These are phyloP conservation scores for Penaeus japonicus DNA, from an alignment of 1,140 invertebrate species.

Conservation along the genomic window DNA sequence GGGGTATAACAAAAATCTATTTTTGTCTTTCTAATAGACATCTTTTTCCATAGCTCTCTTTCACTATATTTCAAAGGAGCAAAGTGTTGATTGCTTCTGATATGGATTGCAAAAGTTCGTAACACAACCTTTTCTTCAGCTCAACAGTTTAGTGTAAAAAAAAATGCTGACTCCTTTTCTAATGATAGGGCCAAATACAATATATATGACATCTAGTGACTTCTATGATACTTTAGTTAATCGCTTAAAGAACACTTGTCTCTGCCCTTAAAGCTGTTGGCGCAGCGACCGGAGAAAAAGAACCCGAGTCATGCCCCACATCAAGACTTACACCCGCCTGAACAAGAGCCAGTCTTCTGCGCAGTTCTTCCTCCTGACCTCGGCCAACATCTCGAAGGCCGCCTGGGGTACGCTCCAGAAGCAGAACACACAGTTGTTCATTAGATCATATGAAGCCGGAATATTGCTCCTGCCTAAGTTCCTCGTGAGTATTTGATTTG, in stretches of 20 bases:
- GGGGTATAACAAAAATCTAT: too few relatives aligned
- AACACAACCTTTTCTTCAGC: too few relatives aligned
- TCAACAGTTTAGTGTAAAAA: too few relatives aligned
- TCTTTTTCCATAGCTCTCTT: too few relatives aligned
- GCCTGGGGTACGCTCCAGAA: conserved; percentile 86
- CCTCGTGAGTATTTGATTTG: conserved; percentile 72
- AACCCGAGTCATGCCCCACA: conserved; percentile 87
- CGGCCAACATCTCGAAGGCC: conserved; percentile 93
- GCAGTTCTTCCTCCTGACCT: conserved; percentile 87
- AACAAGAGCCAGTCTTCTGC: conserved; percentile 73
- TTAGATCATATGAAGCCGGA: conserved; percentile 91
- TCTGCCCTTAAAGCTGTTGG: conserved; percentile 77
- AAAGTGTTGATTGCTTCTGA: background rate
- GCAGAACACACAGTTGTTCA: conserved; percentile 72
- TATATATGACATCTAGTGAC: too few relatives aligned
- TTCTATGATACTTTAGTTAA: too few relatives aligned
- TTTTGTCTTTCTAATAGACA: too few relatives aligned
- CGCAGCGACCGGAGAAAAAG: conserved; percentile 74
- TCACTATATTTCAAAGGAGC: too few relatives aligned
- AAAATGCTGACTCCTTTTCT: too few relatives aligned
- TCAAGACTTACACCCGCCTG: conserved; percentile 86
- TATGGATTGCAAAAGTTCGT: background rate
- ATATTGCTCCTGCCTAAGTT: conserved; percentile 87
- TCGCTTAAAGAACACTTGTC: background rate
- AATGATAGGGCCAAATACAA: too few relatives aligned